Evolutionary conservation across 2,888 invertebrate genomes (phyloP).

Genomic region (Electrophaes corylata): DNA sequence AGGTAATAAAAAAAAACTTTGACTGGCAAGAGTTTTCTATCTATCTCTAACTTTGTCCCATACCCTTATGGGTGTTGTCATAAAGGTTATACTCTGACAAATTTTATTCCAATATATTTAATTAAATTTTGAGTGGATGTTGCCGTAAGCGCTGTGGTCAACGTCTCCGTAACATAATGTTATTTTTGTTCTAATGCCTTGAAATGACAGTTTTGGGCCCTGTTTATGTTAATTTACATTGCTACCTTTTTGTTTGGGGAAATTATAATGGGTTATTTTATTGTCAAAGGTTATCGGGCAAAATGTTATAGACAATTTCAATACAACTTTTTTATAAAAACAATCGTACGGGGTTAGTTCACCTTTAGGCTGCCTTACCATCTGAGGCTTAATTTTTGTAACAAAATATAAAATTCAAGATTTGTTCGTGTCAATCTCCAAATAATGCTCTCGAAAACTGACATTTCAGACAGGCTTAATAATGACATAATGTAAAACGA

Average conservation of each 20-base stretch:
- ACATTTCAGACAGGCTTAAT: too few species aligned
- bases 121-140: conserved; percentile 58
- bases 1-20: too few species aligned
- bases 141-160: conserved; percentile 28
- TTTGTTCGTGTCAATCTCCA: too few species aligned
- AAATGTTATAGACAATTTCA: conserved; percentile 18
- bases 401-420: too few species aligned
- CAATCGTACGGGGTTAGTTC: too few species aligned
- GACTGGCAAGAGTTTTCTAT: too few species aligned
- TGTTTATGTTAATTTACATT: conserved; percentile 37
- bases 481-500: too few species aligned
- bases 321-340: conserved; percentile 4
- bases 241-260: conserved; percentile 35
- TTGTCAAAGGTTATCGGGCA: conserved; percentile 23
- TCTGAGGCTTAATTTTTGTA: too few species aligned
- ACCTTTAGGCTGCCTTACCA: too few species aligned
- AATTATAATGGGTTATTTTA: conserved; percentile 32
- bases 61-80: not conserved
- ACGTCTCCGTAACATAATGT: conserved; percentile 32
- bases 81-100: too few species aligned
- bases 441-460: too few species aligned
- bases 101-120: conserved; percentile 14
- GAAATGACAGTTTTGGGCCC: conserved; percentile 34
- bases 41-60: too few species aligned
- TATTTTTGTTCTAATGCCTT: conserved; percentile 43